Conservation (phyloP, 2,888 invertebrate genomes). For the Athetis lepigone region DNA sequence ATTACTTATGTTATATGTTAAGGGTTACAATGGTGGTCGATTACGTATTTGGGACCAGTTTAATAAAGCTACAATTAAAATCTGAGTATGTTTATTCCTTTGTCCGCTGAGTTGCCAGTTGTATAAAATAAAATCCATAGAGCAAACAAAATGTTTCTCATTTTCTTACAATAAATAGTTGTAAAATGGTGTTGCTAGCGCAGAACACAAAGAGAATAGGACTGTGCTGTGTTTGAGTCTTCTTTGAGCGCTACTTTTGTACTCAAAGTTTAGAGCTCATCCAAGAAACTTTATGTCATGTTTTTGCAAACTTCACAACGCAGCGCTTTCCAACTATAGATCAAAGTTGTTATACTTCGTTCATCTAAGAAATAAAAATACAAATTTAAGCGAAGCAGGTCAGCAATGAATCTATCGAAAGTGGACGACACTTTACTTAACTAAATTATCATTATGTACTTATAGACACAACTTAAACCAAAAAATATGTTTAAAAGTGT, state of each 20-base stretch:
- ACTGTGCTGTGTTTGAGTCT: background rate
- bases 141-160: background rate
- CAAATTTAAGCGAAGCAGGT: slow-evolving; percentile 1
- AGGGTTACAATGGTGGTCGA: background rate
- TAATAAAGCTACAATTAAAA: too few species aligned
- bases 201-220: background rate
- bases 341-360: slow-evolving; percentile 1
- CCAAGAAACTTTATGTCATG: background rate
- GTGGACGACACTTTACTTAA: background rate
- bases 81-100: too few species aligned
- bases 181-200: background rate
- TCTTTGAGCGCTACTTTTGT: slow-evolving; percentile 12
- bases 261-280: slow-evolving; percentile 15
- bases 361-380: slow-evolving; percentile 13
- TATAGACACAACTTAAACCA: too few species aligned
- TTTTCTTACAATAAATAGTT: background rate
- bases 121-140: background rate
- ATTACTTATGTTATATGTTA: too few species aligned
- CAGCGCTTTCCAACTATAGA: slow-evolving; percentile 4
- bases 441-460: background rate
- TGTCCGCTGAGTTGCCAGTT: background rate
- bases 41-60: too few species aligned
- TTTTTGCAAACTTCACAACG: slow-evolving; percentile 8
- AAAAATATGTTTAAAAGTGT: too few species aligned
- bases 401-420: slow-evolving; percentile 4